Percentiles rank a stretch among this genome's conserved stretches.
Conservation (phyloP, 2,113 vertebrate species). For the Rhinolophus sinicus region DNA sequence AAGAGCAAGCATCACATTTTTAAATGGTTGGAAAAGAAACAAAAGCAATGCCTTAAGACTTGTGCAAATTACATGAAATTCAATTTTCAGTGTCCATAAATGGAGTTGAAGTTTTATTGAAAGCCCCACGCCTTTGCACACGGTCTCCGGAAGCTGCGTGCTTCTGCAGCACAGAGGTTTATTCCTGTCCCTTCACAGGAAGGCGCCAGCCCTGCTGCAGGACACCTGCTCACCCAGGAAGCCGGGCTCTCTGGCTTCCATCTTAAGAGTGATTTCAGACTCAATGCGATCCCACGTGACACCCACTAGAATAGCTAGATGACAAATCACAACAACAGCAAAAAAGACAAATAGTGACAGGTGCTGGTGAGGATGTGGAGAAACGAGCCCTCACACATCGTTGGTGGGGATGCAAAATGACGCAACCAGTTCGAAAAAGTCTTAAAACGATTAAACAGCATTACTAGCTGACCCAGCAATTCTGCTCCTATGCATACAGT, state of each 20-base stretch:
- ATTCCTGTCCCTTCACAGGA: background rate
- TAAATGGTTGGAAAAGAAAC: background rate
- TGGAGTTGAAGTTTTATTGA: rapidly evolving
- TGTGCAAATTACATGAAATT: background rate
- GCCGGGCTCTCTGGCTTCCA: background rate
- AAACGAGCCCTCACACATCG: background rate
- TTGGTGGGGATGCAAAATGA: no score
- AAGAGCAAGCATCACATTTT: background rate
- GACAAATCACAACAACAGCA: background rate
- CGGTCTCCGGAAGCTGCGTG: background rate
- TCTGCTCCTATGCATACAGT: rapidly evolving
- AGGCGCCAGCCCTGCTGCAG: no score
- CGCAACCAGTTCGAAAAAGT: background rate
- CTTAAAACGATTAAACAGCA: rapidly evolving
- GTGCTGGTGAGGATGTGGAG: rapidly evolving
- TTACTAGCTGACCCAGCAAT: background rate
- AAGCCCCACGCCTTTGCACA: rapidly evolving
- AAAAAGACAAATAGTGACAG: no score
- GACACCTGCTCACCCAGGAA: background rate
- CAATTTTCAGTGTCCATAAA: background rate
- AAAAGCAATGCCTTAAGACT: background rate
- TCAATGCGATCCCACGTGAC: background rate
- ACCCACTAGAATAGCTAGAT: no score
- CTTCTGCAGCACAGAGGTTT: rapidly evolving
- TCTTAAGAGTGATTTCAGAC: background rate